Evolutionary conservation across 2,113 vertebrate species (phyloP).

Genomic region (Sitta europaea): DNA sequence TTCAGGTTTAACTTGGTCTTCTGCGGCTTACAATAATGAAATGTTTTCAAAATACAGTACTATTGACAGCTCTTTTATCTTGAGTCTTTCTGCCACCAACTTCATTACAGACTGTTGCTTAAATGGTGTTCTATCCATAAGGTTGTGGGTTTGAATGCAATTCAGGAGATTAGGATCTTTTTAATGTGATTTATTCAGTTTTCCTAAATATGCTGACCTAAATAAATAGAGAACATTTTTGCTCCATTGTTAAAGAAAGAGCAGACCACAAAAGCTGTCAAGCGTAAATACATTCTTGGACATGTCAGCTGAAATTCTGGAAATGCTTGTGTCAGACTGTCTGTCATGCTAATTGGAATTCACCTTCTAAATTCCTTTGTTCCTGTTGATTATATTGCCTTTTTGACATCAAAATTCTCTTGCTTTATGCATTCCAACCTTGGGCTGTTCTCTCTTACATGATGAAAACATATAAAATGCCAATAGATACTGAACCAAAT

Average conservation of each 20-base stretch:
- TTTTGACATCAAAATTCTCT: neutral
- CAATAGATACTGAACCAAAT: neutral
- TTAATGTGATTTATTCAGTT: conserved; percentile 27
- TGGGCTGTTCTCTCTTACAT: neutral
- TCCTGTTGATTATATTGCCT: neutral
- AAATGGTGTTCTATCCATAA: neutral
- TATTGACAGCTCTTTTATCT: neutral
- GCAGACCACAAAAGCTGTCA: neutral
- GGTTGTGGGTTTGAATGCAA: neutral
- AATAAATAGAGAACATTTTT: neutral
- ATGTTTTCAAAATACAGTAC: neutral
- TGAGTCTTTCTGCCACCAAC: neutral
- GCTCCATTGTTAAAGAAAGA: conserved; percentile 25
- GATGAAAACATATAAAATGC: neutral
- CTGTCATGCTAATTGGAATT: neutral
- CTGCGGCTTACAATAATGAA: neutral
- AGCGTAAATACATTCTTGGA: neutral
- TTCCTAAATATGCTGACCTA: conserved; percentile 21
- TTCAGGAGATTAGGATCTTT: neutral
- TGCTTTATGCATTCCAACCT: neutral
- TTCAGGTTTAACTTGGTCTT: neutral
- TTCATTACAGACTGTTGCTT: neutral
- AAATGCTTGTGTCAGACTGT: conserved; percentile 19
- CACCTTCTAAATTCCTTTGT: neutral
- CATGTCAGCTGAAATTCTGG: conserved; percentile 4